Evolutionary conservation across 1,140 invertebrate genomes (phyloP).

Genomic region (Eueides isabella): DNA sequence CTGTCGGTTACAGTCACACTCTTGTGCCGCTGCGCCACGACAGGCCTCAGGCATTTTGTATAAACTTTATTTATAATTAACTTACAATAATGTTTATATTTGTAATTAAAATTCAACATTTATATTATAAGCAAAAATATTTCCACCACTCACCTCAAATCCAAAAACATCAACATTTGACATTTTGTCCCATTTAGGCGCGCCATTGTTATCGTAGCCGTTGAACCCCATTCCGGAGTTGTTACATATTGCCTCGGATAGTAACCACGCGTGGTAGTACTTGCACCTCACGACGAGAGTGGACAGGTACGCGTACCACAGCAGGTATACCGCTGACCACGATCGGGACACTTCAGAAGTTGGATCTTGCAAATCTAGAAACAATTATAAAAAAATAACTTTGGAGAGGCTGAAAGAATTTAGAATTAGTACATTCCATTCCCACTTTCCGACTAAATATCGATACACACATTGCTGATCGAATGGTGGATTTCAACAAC

Average conservation of each 20-base stretch:
- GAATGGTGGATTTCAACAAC: too few relatives aligned
- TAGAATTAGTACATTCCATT: not conserved
- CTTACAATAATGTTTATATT: too few relatives aligned
- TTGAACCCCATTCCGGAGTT: constrained; percentile 96
- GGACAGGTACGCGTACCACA: constrained; percentile 90
- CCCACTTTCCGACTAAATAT: not conserved
- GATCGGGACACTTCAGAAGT: constrained; percentile 70
- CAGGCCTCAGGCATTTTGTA: too few relatives aligned
- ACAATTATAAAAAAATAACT: not conserved
- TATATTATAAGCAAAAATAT: too few relatives aligned
- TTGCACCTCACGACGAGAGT: constrained; percentile 93
- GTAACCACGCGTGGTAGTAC: constrained; percentile 98
- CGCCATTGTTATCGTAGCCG: constrained; percentile 89
- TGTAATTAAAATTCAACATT: too few relatives aligned
- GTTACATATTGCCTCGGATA: constrained; percentile 97
- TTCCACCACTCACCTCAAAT: constrained; percentile 90
- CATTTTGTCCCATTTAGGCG: constrained; percentile 91
- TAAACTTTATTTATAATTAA: too few relatives aligned
- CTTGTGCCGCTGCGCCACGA: too few relatives aligned
- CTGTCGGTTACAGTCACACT: too few relatives aligned
- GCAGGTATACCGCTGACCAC: constrained; percentile 84
- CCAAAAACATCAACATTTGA: constrained; percentile 94
- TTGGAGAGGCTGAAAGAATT: not conserved
- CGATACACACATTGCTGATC: too few relatives aligned
- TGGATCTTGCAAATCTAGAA: constrained; percentile 67